These are phyloP conservation scores for Cossypha caffra DNA, from an alignment of 2,797 vertebrate species.

Conservation along the genomic window DNA sequence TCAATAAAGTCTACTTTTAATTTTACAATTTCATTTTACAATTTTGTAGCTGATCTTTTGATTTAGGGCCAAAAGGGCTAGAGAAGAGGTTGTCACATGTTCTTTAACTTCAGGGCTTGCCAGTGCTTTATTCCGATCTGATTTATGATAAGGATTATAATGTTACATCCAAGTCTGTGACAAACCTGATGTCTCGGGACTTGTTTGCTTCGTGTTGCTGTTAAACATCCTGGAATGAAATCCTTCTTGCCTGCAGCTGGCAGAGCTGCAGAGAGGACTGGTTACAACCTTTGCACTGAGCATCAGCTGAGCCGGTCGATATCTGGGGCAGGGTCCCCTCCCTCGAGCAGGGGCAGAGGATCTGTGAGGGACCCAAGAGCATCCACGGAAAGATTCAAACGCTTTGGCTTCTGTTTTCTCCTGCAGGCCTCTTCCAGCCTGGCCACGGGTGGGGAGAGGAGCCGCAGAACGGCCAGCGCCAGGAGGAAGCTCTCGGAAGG, in stretches of 20 bases:
- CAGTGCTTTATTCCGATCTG: background rate
- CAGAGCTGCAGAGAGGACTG: background rate
- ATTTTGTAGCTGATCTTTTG: background rate
- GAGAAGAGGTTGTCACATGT: background rate
- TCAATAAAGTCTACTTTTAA: background rate
- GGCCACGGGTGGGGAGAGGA: background rate
- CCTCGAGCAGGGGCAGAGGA: background rate
- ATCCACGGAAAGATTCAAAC: background rate
- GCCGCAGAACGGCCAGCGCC: background rate
- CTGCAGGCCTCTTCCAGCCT: background rate
- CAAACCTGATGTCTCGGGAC: background rate
- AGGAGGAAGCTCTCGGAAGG: background rate
- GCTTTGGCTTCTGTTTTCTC: background rate
- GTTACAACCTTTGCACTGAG: background rate
- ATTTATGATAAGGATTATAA: background rate
- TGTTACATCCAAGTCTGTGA: background rate
- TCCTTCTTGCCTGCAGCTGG: background rate
- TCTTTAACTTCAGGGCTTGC: background rate
- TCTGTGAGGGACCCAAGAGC: background rate
- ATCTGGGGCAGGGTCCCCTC: background rate
- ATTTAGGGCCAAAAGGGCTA: background rate
- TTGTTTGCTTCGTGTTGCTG: background rate
- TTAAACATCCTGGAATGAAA: background rate
- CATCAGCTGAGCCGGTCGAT: background rate
- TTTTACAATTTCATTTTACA: background rate